These are phyloP conservation scores for Gorsachius goisagi DNA, from an alignment of 2,113 vertebrate genomes.

Conservation along the genomic window DNA sequence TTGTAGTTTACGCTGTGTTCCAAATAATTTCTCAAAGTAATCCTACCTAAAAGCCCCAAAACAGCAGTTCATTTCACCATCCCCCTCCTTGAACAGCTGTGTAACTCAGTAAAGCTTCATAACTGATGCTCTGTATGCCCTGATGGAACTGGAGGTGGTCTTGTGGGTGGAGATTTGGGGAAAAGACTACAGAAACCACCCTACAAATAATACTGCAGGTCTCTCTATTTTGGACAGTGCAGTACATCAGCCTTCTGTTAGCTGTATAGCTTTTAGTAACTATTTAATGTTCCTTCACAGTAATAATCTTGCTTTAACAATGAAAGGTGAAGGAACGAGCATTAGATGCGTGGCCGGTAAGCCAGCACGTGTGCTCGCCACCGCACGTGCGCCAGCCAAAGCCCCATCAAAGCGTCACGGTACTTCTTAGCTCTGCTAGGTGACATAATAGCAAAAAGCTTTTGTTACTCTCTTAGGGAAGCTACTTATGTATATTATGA, in stretches of 20 bases:
- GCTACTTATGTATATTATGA: background rate
- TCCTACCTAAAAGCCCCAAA: background rate
- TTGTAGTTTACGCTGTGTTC: background rate
- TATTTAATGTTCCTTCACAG: background rate
- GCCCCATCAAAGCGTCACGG: background rate
- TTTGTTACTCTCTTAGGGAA: background rate
- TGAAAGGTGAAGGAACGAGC: background rate
- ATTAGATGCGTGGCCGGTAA: background rate
- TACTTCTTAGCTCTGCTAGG: background rate
- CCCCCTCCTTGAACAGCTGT: background rate
- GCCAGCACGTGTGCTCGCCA: background rate
- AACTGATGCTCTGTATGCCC: too few species aligned
- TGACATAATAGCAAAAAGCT: background rate
- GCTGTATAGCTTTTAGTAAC: background rate
- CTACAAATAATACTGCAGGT: background rate
- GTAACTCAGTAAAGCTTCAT: background rate
- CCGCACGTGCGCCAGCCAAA: background rate
- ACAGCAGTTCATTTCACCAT: background rate
- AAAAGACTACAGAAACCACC: background rate
- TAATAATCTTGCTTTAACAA: background rate
- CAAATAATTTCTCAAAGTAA: background rate
- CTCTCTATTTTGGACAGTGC: rapidly evolving
- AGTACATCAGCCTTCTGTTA: background rate
- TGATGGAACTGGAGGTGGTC: too few species aligned
- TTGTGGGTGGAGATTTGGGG: too few species aligned